Conservation (phyloP, 2,888 invertebrate species). For the Watsonalla cultraria region DNA sequence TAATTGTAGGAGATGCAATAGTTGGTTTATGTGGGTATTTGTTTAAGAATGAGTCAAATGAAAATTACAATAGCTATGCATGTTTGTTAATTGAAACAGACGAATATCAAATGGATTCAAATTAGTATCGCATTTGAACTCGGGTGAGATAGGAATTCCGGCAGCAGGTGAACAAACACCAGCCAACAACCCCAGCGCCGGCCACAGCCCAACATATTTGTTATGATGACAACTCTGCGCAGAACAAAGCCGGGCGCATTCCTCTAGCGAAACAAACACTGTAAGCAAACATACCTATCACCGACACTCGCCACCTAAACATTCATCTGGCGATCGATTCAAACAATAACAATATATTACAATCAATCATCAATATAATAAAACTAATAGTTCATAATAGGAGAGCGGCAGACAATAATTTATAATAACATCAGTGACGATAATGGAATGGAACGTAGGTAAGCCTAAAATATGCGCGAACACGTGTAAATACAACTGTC, state of each 20-base stretch:
- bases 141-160: background rate
- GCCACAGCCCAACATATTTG: constrained; percentile 22
- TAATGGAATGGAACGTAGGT: constrained; percentile 21
- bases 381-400: background rate
- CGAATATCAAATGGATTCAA: background rate
- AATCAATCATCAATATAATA: background rate
- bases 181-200: constrained; percentile 6
- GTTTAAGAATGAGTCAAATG: too few relatives aligned
- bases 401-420: background rate
- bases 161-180: constrained; percentile 2
- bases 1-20: too few relatives aligned
- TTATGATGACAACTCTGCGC: constrained; percentile 29
- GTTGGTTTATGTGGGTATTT: too few relatives aligned
- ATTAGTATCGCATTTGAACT: background rate
- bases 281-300: constrained; percentile 21
- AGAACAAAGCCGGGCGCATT: constrained; percentile 34
- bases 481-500: constrained; percentile 47
- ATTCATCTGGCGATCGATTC: constrained; percentile 20
- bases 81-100: background rate
- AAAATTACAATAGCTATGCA: too few relatives aligned
- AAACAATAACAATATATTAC: constrained; percentile 9
- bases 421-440: constrained; percentile 8
- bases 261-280: constrained; percentile 15
- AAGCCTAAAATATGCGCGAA: constrained; percentile 43
- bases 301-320: constrained; percentile 23